Percentiles rank a stretch among this genome's conserved stretches.
Evolutionary conservation across 2,888 invertebrate species (phyloP).

Genomic region (Lapara coniferarum): DNA sequence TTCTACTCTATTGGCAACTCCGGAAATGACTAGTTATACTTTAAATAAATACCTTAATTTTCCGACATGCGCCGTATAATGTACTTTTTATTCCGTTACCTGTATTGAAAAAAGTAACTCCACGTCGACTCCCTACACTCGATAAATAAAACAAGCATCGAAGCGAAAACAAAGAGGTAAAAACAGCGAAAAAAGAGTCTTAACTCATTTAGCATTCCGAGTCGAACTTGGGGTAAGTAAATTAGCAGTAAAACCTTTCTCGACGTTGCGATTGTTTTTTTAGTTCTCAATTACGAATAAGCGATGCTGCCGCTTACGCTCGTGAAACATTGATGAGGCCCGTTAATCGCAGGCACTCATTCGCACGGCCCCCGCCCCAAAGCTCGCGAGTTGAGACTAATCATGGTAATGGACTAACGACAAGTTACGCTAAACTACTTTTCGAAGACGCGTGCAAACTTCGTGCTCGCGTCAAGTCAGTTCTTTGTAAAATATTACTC

Average conservation of each 20-base stretch:
- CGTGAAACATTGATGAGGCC: slow-evolving; percentile 77
- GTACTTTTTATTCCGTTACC: neutral
- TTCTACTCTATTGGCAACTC: slow-evolving; percentile 1
- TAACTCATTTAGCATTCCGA: slow-evolving; percentile 59
- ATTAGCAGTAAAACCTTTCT: slow-evolving; percentile 67
- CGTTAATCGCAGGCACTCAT: slow-evolving; percentile 48
- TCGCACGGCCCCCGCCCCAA: slow-evolving; percentile 28
- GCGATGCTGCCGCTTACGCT: slow-evolving; percentile 63
- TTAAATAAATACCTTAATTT: slow-evolving; percentile 11
- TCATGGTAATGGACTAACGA: slow-evolving; percentile 77
- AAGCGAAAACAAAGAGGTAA: slow-evolving; percentile 23
- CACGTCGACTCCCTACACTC: neutral
- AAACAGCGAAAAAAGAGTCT: slow-evolving; percentile 24
- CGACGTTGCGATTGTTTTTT: slow-evolving; percentile 68
- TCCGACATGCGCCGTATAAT: neutral
- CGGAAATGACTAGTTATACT: neutral
- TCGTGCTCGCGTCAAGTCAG: slow-evolving; percentile 40
- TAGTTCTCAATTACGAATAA: slow-evolving; percentile 73
- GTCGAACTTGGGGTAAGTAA: slow-evolving; percentile 51
- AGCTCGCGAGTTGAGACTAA: slow-evolving; percentile 60
- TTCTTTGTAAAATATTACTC: slow-evolving; percentile 52
- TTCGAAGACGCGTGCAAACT: slow-evolving; percentile 49
- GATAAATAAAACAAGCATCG: slow-evolving; percentile 12
- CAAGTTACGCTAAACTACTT: slow-evolving; percentile 64
- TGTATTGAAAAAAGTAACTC: neutral